Conservation (phyloP, 2,797 vertebrate genomes). For the Cyprinella venusta region DNA sequence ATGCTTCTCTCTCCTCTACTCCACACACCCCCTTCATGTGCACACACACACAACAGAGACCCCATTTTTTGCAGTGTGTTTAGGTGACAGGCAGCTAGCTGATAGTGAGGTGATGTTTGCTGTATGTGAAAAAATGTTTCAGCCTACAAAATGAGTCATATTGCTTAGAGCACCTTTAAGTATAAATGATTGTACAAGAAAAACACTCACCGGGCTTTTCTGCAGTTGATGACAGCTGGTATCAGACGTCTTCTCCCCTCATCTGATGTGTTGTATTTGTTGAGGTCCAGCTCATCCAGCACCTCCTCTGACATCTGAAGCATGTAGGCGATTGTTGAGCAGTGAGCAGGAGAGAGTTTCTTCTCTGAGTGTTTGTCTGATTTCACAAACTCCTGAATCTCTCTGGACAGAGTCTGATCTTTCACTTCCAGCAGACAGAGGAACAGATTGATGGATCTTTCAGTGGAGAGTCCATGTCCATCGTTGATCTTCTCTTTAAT, state of each 20-base stretch:
- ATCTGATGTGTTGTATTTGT: background rate
- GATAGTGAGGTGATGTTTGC: too few species aligned
- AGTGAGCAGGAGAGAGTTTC: background rate
- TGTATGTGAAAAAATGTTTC: too few species aligned
- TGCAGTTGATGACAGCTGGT: constrained; percentile 4
- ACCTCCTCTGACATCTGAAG: background rate
- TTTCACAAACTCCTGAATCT: background rate
- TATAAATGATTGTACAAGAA: too few species aligned
- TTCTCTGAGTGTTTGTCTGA: background rate
- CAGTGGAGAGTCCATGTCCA: too few species aligned
- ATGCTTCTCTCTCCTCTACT: too few species aligned
- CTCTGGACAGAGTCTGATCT: background rate
- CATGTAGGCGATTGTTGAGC: background rate
- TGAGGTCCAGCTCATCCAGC: background rate
- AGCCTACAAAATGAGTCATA: too few species aligned
- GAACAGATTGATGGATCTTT: background rate
- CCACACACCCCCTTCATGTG: too few species aligned
- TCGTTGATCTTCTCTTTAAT: too few species aligned
- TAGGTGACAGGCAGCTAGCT: too few species aligned
- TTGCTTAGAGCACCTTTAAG: too few species aligned
- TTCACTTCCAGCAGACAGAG: background rate
- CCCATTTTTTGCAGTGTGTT: too few species aligned
- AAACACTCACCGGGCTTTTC: background rate
- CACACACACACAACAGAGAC: too few species aligned
- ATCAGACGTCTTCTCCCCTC: background rate